These are phyloP conservation scores for Bombus waltoni DNA, from an alignment of 1,140 invertebrate genomes.

Conservation along the genomic window DNA sequence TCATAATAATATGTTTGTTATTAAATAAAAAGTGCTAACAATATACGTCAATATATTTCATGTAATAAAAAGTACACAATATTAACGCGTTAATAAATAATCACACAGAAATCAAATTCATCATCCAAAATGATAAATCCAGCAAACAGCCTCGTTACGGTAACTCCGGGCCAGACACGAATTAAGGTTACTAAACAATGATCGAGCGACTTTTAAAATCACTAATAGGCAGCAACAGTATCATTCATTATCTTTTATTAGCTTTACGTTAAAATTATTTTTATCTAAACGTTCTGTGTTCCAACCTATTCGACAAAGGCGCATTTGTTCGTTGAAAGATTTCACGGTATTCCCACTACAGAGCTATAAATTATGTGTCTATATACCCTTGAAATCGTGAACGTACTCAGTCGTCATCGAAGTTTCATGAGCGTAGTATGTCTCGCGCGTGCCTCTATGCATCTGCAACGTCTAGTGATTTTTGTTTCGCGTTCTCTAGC, in stretches of 20 bases:
- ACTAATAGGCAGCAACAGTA: not conserved
- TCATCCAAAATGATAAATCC: no score
- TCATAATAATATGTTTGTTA: no score
- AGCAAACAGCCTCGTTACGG: no score
- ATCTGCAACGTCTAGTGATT: not conserved
- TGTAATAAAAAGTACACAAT: no score
- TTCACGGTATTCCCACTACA: not conserved
- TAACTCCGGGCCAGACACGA: no score
- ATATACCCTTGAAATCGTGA: not conserved
- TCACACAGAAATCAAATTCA: no score
- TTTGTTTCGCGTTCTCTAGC: not conserved
- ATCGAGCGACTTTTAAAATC: not conserved
- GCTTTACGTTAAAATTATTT: not conserved
- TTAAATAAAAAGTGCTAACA: no score
- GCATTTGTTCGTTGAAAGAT: not conserved
- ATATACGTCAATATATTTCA: no score
- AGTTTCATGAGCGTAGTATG: conserved; percentile 4
- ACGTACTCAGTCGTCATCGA: conserved; percentile 12
- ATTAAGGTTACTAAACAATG: not conserved
- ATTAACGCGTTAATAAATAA: no score
- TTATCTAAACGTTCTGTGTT: not conserved
- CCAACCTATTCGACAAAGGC: not conserved
- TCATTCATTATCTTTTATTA: not conserved
- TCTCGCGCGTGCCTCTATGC: not conserved
- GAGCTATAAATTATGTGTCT: not conserved